These are phyloP conservation scores for Acleris laterana DNA, from an alignment of 2,888 invertebrate genomes.

Conservation along the genomic window DNA sequence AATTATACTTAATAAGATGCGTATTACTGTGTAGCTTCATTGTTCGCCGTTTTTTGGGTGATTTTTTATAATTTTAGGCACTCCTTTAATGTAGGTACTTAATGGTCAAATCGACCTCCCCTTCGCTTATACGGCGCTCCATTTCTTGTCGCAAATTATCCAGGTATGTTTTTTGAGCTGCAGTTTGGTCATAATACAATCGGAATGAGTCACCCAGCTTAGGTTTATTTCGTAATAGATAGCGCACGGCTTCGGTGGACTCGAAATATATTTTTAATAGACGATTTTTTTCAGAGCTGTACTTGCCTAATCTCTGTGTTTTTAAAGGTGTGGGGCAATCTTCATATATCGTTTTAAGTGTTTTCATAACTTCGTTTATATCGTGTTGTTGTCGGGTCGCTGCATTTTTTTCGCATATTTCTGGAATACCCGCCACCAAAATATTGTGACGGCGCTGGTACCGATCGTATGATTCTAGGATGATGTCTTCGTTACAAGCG, in stretches of 20 bases:
- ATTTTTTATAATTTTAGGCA: too few species aligned
- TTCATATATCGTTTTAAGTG: conserved; percentile 4
- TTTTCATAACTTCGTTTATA: neutral
- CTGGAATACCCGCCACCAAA: conserved; percentile 10
- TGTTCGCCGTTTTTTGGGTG: too few species aligned
- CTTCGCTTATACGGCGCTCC: too few species aligned
- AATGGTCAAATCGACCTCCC: too few species aligned
- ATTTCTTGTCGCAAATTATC: neutral
- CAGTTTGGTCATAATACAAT: conserved; percentile 2
- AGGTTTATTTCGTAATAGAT: too few species aligned
- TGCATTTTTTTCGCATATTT: conserved; percentile 2
- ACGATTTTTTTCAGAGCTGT: too few species aligned
- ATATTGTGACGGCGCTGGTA: conserved; percentile 2
- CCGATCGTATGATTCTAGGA: conserved; percentile 8
- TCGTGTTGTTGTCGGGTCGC: neutral
- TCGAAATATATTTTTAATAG: too few species aligned
- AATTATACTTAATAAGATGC: neutral
- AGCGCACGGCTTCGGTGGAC: too few species aligned
- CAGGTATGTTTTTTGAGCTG: neutral
- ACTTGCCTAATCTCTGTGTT: neutral
- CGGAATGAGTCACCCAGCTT: neutral
- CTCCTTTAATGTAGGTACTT: too few species aligned
- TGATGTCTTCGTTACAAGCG: conserved; percentile 9
- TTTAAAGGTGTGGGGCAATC: conserved; percentile 1
- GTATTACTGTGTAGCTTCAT: too few species aligned